Percentiles rank a stretch among this genome's conserved stretches.
Evolutionary conservation across 2,888 invertebrate genomes (phyloP).

Genomic region (Stenoptilia bipunctidactyla): DNA sequence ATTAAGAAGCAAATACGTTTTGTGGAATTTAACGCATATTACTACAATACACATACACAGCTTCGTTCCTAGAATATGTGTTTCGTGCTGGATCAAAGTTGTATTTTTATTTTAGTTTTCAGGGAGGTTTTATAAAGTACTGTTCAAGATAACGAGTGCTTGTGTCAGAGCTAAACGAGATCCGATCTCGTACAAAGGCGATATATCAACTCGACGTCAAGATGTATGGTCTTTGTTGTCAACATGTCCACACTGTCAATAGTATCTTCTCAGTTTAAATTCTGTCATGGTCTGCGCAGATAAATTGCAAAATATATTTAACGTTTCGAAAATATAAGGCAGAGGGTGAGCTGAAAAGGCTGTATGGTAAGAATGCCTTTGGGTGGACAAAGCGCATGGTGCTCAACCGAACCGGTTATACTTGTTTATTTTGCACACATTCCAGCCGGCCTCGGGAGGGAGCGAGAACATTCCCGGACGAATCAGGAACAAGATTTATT

Average conservation of each 20-base stretch:
- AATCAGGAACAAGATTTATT: conserved; percentile 45
- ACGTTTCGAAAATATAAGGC: conserved; percentile 12
- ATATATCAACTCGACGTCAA: neutral
- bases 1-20: neutral
- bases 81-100: too few relatives aligned
- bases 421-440: conserved; percentile 70
- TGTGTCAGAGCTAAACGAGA: neutral
- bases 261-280: too few relatives aligned
- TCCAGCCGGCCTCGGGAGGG: conserved; percentile 53
- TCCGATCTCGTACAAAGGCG: neutral
- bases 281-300: too few relatives aligned
- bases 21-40: neutral
- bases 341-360: conserved; percentile 36
- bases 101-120: too few relatives aligned
- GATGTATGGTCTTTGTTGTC: neutral
- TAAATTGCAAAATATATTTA: conserved; percentile 1
- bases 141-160: neutral
- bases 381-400: conserved; percentile 45
- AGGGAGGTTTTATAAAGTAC: too few relatives aligned
- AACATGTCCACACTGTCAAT: neutral
- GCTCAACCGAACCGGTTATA: conserved; percentile 53
- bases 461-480: conserved; percentile 51
- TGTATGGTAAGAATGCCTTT: conserved; percentile 25
- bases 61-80: too few relatives aligned
- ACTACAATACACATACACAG: neutral